Evolutionary conservation across 2,888 invertebrate genomes (phyloP).

Genomic region (Margaritifera margaritifera): DNA sequence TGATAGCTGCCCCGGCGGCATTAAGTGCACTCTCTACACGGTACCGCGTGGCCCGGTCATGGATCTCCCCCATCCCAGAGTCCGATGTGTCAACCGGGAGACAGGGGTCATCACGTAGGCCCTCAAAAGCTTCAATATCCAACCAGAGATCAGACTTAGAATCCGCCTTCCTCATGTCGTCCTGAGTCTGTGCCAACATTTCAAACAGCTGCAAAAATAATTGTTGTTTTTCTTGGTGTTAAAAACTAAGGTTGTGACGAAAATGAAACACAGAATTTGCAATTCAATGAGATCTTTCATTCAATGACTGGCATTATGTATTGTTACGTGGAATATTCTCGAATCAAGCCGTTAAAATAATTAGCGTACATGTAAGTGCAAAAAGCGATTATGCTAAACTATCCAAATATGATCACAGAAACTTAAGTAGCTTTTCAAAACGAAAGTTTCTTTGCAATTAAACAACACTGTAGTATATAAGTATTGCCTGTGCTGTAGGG

Average conservation of each 20-base stretch:
- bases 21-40: constrained; percentile 54
- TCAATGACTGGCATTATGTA: too few relatives aligned
- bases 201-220: constrained; percentile 37
- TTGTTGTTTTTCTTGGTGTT: neutral
- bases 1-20: constrained; percentile 44
- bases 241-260: neutral
- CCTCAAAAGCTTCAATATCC: constrained; percentile 58
- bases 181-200: constrained; percentile 23
- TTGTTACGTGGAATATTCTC: too few relatives aligned
- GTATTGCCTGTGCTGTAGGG: too few relatives aligned
- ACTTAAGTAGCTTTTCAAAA: too few relatives aligned
- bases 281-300: too few relatives aligned
- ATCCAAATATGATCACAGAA: too few relatives aligned
- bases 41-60: constrained; percentile 42
- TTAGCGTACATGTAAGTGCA: too few relatives aligned
- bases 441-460: too few relatives aligned
- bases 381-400: too few relatives aligned
- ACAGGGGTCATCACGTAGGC: constrained; percentile 52
- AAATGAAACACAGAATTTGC: neutral
- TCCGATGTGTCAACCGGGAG: constrained; percentile 47
- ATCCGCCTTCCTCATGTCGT: constrained; percentile 14
- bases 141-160: constrained; percentile 52
- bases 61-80: constrained; percentile 47
- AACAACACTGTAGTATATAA: too few relatives aligned
- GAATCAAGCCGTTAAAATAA: too few relatives aligned